Evolutionary conservation across 2,113 vertebrate genomes (phyloP).

Genomic region (Gyps fulvus): DNA sequence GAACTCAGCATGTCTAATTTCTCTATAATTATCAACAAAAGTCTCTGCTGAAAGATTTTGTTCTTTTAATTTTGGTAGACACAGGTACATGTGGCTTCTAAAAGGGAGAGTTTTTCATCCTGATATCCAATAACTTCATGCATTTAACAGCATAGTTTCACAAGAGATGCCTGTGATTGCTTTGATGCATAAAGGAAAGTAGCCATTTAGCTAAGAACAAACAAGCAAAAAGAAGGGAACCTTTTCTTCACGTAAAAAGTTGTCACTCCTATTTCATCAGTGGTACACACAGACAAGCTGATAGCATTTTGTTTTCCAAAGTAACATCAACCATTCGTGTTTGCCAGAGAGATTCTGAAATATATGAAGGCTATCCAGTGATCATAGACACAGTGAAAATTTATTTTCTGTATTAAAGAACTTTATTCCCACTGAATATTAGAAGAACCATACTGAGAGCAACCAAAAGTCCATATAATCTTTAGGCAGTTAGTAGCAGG

Average conservation of each 20-base stretch:
- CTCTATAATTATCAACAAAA: background rate
- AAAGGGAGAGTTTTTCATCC: background rate
- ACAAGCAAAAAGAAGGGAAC: background rate
- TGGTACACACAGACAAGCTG: background rate
- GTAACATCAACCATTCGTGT: background rate
- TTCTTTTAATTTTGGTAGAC: background rate
- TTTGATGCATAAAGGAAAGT: background rate
- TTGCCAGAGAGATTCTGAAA: background rate
- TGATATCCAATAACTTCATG: background rate
- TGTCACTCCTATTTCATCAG: background rate
- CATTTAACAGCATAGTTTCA: background rate
- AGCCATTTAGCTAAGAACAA: constrained; percentile 25
- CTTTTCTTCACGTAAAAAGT: background rate
- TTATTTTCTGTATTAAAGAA: background rate
- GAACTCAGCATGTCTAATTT: background rate
- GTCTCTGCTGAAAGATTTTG: background rate
- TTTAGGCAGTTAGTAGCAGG: background rate
- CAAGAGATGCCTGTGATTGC: background rate
- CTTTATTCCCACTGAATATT: background rate
- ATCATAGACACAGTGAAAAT: background rate
- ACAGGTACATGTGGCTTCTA: background rate
- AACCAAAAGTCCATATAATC: background rate
- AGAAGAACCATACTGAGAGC: background rate
- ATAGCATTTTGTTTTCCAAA: background rate
- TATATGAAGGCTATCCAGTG: background rate